Percentiles rank a stretch among this genome's conserved stretches.
Conservation (phyloP, 2,888 invertebrate species). For the Slavum lentiscoides region DNA sequence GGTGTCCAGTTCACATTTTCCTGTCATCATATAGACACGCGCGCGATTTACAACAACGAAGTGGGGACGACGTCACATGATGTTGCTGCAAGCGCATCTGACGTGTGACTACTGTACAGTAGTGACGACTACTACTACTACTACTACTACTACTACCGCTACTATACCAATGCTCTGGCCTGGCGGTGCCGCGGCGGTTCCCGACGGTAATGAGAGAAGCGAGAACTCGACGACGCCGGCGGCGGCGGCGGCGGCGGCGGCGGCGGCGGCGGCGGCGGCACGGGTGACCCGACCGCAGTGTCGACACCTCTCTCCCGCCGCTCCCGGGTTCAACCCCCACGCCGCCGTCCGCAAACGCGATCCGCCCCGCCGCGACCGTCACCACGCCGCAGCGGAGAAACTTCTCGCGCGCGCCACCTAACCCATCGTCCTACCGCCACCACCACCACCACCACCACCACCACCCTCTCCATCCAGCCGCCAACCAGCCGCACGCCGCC, state of each 20-base stretch:
- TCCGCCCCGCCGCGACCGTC: slow-evolving; percentile 25
- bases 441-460: too few relatives aligned
- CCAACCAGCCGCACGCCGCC: background rate
- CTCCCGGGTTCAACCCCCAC: slow-evolving; percentile 42
- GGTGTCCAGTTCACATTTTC: slow-evolving; percentile 52
- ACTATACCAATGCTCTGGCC: background rate
- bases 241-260: slow-evolving; percentile 56
- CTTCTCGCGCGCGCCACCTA: slow-evolving; percentile 30
- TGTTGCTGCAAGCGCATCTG: slow-evolving; percentile 39
- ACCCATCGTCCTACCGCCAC: slow-evolving; percentile 6
- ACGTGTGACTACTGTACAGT: slow-evolving; percentile 36
- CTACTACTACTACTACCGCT: too few relatives aligned
- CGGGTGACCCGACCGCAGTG: slow-evolving; percentile 54
- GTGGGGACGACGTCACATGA: slow-evolving; percentile 51
- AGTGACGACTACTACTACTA: too few relatives aligned
- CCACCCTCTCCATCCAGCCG: background rate
- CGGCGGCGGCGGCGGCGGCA: slow-evolving; percentile 54
- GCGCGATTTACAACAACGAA: slow-evolving; percentile 31
- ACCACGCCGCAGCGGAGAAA: slow-evolving; percentile 1
- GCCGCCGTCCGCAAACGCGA: slow-evolving; percentile 34
- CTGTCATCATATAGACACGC: slow-evolving; percentile 52
- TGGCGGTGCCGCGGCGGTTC: slow-evolving; percentile 55
- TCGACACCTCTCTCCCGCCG: slow-evolving; percentile 52
- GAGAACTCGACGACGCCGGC: slow-evolving; percentile 57
- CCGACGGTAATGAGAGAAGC: slow-evolving; percentile 54